Evolutionary conservation across 2,797 vertebrate genomes (phyloP).

Genomic region (Muraenolepis orangiensis): DNA sequence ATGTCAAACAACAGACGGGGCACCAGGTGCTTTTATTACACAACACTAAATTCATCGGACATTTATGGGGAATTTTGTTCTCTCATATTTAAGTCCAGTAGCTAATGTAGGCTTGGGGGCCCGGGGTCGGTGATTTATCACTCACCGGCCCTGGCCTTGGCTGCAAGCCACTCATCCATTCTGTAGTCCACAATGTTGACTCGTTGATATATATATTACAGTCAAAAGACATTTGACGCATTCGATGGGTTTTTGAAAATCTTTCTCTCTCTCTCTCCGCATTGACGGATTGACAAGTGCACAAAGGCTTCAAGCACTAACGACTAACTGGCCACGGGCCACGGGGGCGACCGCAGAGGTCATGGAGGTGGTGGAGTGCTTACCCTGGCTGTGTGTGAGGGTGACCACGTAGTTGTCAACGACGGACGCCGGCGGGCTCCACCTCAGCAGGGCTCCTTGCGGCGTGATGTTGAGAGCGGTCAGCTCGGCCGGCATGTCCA

Average conservation of each 20-base stretch:
- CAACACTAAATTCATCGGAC: slow-evolving; percentile 13
- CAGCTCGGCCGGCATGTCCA: slow-evolving; percentile 88
- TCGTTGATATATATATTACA: neutral
- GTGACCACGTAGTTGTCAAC: slow-evolving; percentile 91
- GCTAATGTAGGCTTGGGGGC: neutral
- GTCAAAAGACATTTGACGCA: neutral
- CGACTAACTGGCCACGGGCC: neutral
- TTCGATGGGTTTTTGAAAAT: too few species aligned
- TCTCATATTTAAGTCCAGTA: slow-evolving; percentile 18
- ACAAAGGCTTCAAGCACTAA: neutral
- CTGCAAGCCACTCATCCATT: slow-evolving; percentile 32
- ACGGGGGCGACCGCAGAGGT: too few species aligned
- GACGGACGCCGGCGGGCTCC: slow-evolving; percentile 81
- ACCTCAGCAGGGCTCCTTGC: slow-evolving; percentile 85
- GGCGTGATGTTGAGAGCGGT: slow-evolving; percentile 87
- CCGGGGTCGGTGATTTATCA: neutral
- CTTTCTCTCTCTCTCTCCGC: too few species aligned
- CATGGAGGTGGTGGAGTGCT: neutral
- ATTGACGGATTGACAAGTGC: too few species aligned
- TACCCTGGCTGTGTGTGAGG: slow-evolving; percentile 83
- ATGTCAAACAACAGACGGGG: slow-evolving; percentile 15
- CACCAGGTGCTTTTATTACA: slow-evolving; percentile 1
- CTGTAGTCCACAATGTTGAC: slow-evolving; percentile 6
- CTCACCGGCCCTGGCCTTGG: slow-evolving; percentile 23
- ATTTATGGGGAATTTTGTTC: slow-evolving; percentile 11